Conservation (phyloP, 2,888 invertebrate genomes). For the Lithosia quadra region DNA sequence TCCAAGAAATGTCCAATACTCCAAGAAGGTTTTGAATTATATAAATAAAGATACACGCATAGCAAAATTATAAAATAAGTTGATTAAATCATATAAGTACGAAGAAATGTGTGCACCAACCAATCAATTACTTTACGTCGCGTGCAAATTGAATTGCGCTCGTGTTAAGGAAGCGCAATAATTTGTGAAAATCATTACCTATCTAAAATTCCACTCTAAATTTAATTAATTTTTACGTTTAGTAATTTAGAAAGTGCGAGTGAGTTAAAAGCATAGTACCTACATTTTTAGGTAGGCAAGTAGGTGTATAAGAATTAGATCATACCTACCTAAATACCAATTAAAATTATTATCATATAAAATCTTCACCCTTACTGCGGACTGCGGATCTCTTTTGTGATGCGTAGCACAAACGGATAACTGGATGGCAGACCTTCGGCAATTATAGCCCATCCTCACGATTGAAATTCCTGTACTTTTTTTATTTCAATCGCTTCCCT, state of each 20-base stretch:
- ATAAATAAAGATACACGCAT: too few species aligned
- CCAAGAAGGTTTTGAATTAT: too few species aligned
- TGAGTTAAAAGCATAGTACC: background rate
- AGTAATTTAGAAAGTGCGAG: background rate
- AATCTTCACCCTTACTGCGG: too few species aligned
- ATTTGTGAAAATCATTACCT: slow-evolving; percentile 41
- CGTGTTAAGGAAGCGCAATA: slow-evolving; percentile 23
- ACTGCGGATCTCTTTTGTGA: too few species aligned
- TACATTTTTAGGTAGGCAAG: background rate
- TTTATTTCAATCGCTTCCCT: too few species aligned
- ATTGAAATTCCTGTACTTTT: too few species aligned
- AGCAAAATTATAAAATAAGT: too few species aligned
- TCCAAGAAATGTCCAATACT: too few species aligned
- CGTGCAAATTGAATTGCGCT: slow-evolving; percentile 35
- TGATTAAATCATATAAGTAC: slow-evolving; percentile 41
- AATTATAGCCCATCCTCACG: too few species aligned
- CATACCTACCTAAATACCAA: background rate
- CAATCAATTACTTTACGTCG: slow-evolving; percentile 34
- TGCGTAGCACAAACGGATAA: too few species aligned
- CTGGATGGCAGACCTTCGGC: too few species aligned
- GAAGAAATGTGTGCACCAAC: slow-evolving; percentile 38
- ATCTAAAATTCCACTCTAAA: slow-evolving; percentile 26
- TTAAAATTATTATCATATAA: background rate
- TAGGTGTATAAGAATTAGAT: too few species aligned
- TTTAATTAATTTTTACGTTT: slow-evolving; percentile 2